phyloP scores from a whole-genome alignment of 2,113 vertebrate species.

The Gambusia holbrooki region DNA sequence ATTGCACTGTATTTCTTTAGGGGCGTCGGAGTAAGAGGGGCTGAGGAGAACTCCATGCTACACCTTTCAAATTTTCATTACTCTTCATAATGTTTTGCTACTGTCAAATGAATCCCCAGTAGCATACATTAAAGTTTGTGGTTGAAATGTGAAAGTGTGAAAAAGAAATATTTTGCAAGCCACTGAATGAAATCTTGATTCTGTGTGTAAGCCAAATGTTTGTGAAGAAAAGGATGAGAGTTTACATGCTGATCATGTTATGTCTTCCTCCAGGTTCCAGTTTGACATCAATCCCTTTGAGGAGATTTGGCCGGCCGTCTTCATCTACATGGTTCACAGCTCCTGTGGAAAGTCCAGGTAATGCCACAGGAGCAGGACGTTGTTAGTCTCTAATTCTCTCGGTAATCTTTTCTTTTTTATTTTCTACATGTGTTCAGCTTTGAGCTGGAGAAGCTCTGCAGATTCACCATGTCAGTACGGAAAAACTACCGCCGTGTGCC shows the following conservation, averaged over 20 bases:
- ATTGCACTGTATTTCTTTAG: too few relatives aligned
- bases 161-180: too few relatives aligned
- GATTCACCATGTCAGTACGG: conserved; percentile 98
- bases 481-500: conserved; percentile 98
- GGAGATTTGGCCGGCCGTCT: conserved; percentile 96
- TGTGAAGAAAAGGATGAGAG: neutral
- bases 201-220: neutral
- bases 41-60: too few relatives aligned
- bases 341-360: conserved; percentile 95
- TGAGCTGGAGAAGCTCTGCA: conserved; percentile 95
- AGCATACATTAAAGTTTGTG: too few relatives aligned
- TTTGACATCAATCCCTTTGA: conserved; percentile 97
- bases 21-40: too few relatives aligned
- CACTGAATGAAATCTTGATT: neutral
- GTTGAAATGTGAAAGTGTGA: too few relatives aligned
- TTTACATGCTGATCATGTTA: neutral
- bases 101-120: too few relatives aligned
- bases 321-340: conserved; percentile 95
- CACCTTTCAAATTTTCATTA: too few relatives aligned
- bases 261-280: conserved; percentile 85
- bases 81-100: too few relatives aligned
- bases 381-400: neutral
- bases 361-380: neutral
- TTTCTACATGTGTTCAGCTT: conserved; percentile 78
- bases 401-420: neutral